Evolutionary conservation across 2,888 invertebrate species (phyloP), one percentile per base, ranked within the genome.

Genomic region (Melolontha melolontha): DNA sequence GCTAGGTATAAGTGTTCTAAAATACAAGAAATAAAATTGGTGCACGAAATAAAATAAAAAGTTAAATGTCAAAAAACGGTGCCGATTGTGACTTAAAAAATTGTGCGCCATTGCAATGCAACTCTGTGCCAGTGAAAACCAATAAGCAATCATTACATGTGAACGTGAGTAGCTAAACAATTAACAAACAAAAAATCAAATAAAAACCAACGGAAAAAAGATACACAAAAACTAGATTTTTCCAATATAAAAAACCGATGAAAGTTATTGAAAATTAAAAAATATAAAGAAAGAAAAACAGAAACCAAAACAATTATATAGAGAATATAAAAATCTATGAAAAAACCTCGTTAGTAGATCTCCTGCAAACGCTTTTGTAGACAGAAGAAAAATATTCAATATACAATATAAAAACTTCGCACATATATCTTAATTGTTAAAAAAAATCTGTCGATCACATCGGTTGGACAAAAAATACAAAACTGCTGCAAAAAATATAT

Each of bases 91-190:
- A 83, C 80, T 82, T 77, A 81, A 83, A 81, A 81, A 82, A 82
- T 79, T 78, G 83, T 84, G 84, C 59, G 59, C 84, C 83, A 83
- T 83, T 82, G 83, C 83, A 81, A 82, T 83, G 83, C 83, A 82
- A 79, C 79, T 81, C 77, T 79, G 83, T 84, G 83, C 83, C 80
- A 78, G 79, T 80, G 79, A 79, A 78, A 81, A 79, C 77, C 78
- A 79, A 80, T 79, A 82, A 82, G 82, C 83, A 88, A 89, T 88
- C 88, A 89, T 88, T 89, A 89, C 89, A 89, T 89, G 89, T 89
- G 89, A 88, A 87, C 87, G 89, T 89, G 89, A 88, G 88, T 89
- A 88, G 86, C 83, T 82, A 83, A 80, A 81, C 79, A 81, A 79
- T 79, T 79, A 82, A 77, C 79, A 79, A 79, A 80, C 78, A 68